A percentile compares a stretch with the other conserved stretches of the same genome.
phyloP scores from a whole-genome alignment of 2,797 vertebrate genomes.

The Onychomys leucogaster region DNA sequence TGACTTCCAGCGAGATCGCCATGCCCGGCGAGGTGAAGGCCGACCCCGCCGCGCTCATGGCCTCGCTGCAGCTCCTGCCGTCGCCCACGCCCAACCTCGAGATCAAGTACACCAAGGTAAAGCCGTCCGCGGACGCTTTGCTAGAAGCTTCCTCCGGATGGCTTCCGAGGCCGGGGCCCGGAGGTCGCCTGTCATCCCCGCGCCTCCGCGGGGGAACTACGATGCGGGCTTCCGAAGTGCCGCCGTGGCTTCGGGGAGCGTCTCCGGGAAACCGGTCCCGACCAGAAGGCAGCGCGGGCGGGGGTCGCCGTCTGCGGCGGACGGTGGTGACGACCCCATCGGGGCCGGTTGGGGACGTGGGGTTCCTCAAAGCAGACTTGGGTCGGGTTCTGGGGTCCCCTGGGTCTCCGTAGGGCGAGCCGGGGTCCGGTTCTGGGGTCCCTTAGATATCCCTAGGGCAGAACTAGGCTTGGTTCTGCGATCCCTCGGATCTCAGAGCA shows the following conservation, averaged over 20 bases:
- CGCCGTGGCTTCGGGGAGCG: neutral
- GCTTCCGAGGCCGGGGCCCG: neutral
- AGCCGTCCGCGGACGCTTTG: constrained; percentile 66
- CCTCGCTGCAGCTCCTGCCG: constrained; percentile 97
- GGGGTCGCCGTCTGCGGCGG: neutral
- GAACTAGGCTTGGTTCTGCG: neutral
- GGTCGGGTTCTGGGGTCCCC: neutral
- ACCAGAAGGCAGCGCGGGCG: constrained; percentile 22
- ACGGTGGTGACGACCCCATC: neutral
- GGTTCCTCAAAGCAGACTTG: neutral
- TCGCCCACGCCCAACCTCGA: constrained; percentile 96
- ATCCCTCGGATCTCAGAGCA: neutral
- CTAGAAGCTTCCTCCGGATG: constrained; percentile 49
- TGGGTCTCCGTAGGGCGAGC: neutral
- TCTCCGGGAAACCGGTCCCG: neutral
- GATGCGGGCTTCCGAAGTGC: neutral
- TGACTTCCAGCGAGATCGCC: constrained; percentile 98
- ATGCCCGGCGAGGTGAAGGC: constrained; percentile 96
- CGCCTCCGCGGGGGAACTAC: neutral
- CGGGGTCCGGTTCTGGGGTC: neutral
- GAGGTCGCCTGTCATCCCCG: constrained; percentile 39
- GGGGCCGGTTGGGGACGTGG: neutral
- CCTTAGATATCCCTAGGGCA: neutral
- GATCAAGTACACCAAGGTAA: constrained; percentile 98
- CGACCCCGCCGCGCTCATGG: constrained; percentile 97